A percentile compares a stretch with the other conserved stretches of the same genome.
phyloP scores from a whole-genome alignment of 2,113 vertebrate genomes.

The Mellivora capensis region DNA sequence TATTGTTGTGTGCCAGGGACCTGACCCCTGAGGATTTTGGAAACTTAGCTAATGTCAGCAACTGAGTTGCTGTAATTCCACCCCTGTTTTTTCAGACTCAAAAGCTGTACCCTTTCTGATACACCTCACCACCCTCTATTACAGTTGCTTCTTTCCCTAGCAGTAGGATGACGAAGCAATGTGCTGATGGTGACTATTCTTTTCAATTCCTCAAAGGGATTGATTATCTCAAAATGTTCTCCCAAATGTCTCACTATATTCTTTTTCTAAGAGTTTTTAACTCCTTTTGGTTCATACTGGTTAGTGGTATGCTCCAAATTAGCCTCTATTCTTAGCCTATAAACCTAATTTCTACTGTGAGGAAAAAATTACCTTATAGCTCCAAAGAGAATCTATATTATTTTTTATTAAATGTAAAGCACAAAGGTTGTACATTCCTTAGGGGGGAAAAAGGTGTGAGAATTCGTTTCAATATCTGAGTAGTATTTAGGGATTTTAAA shows the following conservation, averaged over 20 bases:
- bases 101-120: not conserved
- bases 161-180: not conserved
- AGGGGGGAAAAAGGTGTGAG: not conserved
- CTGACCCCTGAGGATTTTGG: not conserved
- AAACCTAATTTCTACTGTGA: conserved; percentile 58
- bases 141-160: not conserved
- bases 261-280: not conserved
- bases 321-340: conserved; percentile 58
- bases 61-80: not conserved
- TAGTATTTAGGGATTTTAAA: not conserved
- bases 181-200: not conserved
- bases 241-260: not conserved
- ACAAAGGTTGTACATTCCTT: not conserved
- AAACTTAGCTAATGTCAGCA: not conserved
- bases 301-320: conserved; percentile 4
- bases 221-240: conserved; percentile 9
- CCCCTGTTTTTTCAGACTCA: not conserved
- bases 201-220: not conserved
- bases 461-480: not conserved
- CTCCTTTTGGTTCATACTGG: conserved; percentile 3
- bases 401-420: conserved; percentile 9
- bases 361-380: not conserved
- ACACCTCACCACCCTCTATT: not conserved
- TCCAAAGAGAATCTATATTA: conserved; percentile 33
- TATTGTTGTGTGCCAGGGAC: not conserved